These are phyloP conservation scores for Cephalotes varians DNA, from an alignment of 2,888 invertebrate genomes.

Conservation along the genomic window DNA sequence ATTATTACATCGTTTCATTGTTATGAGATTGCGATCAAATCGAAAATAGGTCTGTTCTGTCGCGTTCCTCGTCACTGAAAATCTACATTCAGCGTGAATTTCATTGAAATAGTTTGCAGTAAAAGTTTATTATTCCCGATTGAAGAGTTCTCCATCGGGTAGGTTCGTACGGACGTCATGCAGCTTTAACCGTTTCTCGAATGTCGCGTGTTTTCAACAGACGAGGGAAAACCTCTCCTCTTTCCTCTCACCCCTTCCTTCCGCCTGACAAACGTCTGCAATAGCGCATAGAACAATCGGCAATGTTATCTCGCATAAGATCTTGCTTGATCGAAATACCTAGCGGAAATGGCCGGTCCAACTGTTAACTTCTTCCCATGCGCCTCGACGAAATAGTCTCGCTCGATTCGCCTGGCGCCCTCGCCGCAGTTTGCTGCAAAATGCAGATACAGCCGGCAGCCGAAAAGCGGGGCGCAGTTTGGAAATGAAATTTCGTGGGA, in stretches of 20 bases:
- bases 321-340: conserved; percentile 65
- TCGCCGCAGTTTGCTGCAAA: conserved; percentile 52
- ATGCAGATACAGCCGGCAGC: conserved; percentile 57
- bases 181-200: conserved; percentile 63
- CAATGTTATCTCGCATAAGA: conserved; percentile 64
- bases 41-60: not conserved
- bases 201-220: conserved; percentile 45
- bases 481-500: conserved; percentile 56
- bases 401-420: conserved; percentile 42
- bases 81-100: conserved; percentile 45
- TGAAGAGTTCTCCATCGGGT: conserved; percentile 51
- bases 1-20: not conserved
- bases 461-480: conserved; percentile 39
- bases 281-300: conserved; percentile 67
- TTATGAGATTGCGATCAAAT: conserved; percentile 32
- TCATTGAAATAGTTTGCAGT: conserved; percentile 51
- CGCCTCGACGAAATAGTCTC: conserved; percentile 53
- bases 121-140: conserved; percentile 69
- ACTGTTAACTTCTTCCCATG: conserved; percentile 62
- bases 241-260: not conserved
- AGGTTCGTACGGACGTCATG: conserved; percentile 54
- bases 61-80: conserved; percentile 29
- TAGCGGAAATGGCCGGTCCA: conserved; percentile 60
- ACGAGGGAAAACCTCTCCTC: conserved; percentile 37
- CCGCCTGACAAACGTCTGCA: conserved; percentile 29